These are phyloP conservation scores for Sphecodes monilicornis DNA, from an alignment of 2,888 invertebrate species.

Conservation along the genomic window DNA sequence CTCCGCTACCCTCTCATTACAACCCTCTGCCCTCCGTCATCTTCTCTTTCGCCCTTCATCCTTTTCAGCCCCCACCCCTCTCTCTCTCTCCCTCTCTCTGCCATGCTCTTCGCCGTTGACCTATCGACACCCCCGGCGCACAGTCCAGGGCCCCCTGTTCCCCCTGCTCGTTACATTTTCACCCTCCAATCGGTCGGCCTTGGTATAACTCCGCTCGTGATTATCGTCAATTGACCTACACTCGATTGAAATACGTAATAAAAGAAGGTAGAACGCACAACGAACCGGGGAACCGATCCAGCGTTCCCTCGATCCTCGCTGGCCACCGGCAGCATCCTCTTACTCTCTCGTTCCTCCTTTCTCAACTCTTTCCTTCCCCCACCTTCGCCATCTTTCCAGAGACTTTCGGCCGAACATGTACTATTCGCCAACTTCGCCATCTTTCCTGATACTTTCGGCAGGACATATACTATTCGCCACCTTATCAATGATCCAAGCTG, in stretches of 20 bases:
- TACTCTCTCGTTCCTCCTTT: neutral
- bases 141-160: neutral
- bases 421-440: conserved; percentile 50
- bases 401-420: conserved; percentile 6
- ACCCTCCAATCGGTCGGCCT: conserved; percentile 77
- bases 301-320: neutral
- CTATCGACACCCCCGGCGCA: conserved; percentile 19
- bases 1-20: conserved; percentile 84
- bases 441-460: neutral
- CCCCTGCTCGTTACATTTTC: conserved; percentile 71
- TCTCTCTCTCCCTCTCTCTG: conserved; percentile 6
- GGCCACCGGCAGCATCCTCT: conserved; percentile 20
- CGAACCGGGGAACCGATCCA: conserved; percentile 48
- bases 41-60: conserved; percentile 64
- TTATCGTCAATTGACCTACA: conserved; percentile 79
- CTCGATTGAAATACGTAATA: conserved; percentile 73
- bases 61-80: conserved; percentile 25
- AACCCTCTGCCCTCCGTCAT: conserved; percentile 76
- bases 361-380: neutral
- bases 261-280: conserved; percentile 56
- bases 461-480: conserved; percentile 41
- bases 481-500: conserved; percentile 65
- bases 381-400: neutral
- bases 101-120: conserved; percentile 14
- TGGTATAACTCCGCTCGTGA: conserved; percentile 72